Evolutionary conservation across 2,888 invertebrate genomes (phyloP).

Genomic region (Ochropacha duplaris): DNA sequence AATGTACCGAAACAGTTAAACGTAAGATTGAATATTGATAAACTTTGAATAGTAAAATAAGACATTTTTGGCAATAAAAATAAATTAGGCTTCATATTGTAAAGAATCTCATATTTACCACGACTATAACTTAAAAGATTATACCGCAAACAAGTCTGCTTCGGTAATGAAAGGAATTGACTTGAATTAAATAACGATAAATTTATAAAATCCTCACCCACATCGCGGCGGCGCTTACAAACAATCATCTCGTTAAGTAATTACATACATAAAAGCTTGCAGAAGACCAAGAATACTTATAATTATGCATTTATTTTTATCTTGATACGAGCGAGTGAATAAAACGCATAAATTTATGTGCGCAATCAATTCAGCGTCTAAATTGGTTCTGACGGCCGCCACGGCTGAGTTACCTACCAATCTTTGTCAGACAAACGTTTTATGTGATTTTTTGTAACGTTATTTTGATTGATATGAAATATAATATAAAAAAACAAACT

Average conservation of each 20-base stretch:
- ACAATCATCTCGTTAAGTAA: not conserved
- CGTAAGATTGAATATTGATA: not conserved
- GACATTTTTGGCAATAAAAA: too few relatives aligned
- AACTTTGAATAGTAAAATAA: not conserved
- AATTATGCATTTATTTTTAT: constrained; percentile 36
- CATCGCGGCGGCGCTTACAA: not conserved
- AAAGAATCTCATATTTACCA: not conserved
- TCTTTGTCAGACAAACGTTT: not conserved
- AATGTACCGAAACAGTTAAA: not conserved
- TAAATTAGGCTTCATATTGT: too few relatives aligned
- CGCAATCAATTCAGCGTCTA: constrained; percentile 46
- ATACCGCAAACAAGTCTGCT: not conserved
- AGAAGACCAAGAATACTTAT: constrained; percentile 10
- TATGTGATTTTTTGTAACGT: not conserved
- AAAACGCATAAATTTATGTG: constrained; percentile 37
- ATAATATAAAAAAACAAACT: not conserved
- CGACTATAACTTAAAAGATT: not conserved
- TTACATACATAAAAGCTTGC: not conserved
- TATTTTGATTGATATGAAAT: not conserved
- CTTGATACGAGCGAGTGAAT: constrained; percentile 30
- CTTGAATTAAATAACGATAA: not conserved
- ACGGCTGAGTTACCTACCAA: constrained; percentile 4
- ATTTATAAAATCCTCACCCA: not conserved
- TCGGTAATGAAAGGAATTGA: not conserved
- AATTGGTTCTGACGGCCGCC: constrained; percentile 47